These are phyloP conservation scores for Bombylius discolor DNA, from an alignment of 2,888 invertebrate species.

Conservation along the genomic window DNA sequence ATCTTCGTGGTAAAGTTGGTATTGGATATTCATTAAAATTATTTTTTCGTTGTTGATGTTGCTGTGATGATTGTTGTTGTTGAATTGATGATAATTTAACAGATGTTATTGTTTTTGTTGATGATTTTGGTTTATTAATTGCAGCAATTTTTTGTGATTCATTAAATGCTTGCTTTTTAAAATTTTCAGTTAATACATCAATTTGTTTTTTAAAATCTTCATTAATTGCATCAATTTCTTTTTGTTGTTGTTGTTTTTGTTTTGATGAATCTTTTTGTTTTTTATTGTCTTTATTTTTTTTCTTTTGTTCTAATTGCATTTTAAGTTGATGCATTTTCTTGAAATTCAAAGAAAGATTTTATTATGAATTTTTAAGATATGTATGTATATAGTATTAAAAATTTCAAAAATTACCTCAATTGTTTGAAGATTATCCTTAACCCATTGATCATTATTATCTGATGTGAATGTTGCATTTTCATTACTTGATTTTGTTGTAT, in stretches of 20 bases:
- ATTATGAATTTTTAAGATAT: not conserved
- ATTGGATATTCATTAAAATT: not conserved
- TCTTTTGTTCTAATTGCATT: slow-evolving; percentile 13
- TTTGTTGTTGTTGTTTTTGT: not conserved
- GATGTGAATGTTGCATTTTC: slow-evolving; percentile 6
- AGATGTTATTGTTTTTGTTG: not conserved
- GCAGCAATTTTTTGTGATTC: no score
- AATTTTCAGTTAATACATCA: not conserved
- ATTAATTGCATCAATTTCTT: not conserved
- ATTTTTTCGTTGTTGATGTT: not conserved
- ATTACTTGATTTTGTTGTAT: slow-evolving; percentile 8
- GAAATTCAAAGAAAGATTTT: not conserved
- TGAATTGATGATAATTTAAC: no score
- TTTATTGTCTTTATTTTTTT: slow-evolving; percentile 13
- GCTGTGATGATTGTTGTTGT: not conserved
- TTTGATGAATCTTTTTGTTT: slow-evolving; percentile 4
- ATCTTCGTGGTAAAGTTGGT: not conserved
- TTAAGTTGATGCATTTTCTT: slow-evolving; percentile 17
- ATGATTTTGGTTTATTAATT: not conserved
- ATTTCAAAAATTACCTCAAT: slow-evolving; percentile 11
- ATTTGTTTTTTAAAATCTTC: not conserved
- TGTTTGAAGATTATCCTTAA: slow-evolving; percentile 16
- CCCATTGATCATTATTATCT: slow-evolving; percentile 15
- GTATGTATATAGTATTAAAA: slow-evolving; percentile 3
- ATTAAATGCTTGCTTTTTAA: not conserved